phyloP scores from a whole-genome alignment of 1,140 invertebrate species.

The Parasteatoda tepidariorum region DNA sequence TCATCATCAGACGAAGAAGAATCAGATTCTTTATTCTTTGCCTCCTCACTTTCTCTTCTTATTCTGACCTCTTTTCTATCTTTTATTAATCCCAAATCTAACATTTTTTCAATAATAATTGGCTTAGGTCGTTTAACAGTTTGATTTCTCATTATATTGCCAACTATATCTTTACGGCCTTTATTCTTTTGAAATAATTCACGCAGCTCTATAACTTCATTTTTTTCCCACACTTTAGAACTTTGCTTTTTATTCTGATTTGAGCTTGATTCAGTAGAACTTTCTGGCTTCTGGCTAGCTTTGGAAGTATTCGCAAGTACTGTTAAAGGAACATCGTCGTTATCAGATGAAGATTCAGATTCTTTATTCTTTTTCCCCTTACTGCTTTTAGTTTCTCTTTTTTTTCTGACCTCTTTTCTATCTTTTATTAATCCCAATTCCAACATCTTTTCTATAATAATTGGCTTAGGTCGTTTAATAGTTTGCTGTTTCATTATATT shows the following conservation, averaged over 20 bases:
- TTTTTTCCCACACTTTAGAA: slow-evolving; percentile 41
- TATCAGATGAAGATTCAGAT: neutral
- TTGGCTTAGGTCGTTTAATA: slow-evolving; percentile 64
- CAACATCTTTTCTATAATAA: slow-evolving; percentile 67
- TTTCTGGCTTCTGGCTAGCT: neutral
- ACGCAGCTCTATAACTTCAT: slow-evolving; percentile 36
- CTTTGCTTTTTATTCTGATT: neutral
- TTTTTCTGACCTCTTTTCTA: slow-evolving; percentile 66
- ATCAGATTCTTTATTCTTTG: neutral
- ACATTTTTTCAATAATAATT: no score
- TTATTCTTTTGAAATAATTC: slow-evolving; percentile 47
- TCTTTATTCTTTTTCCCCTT: neutral
- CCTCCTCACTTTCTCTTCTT: slow-evolving; percentile 2
- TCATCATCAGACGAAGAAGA: slow-evolving; percentile 16
- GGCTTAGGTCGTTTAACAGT: slow-evolving; percentile 65
- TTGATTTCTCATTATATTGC: slow-evolving; percentile 65
- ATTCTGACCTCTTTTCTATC: slow-evolving; percentile 34
- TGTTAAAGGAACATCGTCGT: neutral
- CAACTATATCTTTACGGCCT: slow-evolving; percentile 65
- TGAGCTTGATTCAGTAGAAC: neutral
- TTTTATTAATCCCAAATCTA: slow-evolving; percentile 16
- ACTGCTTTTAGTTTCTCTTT: slow-evolving; percentile 39
- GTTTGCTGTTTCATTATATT: slow-evolving; percentile 66
- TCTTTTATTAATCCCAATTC: slow-evolving; percentile 66
- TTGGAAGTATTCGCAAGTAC: neutral